phyloP scores from a whole-genome alignment of 2,113 vertebrate species.

The Thoracochromis brauschi region DNA sequence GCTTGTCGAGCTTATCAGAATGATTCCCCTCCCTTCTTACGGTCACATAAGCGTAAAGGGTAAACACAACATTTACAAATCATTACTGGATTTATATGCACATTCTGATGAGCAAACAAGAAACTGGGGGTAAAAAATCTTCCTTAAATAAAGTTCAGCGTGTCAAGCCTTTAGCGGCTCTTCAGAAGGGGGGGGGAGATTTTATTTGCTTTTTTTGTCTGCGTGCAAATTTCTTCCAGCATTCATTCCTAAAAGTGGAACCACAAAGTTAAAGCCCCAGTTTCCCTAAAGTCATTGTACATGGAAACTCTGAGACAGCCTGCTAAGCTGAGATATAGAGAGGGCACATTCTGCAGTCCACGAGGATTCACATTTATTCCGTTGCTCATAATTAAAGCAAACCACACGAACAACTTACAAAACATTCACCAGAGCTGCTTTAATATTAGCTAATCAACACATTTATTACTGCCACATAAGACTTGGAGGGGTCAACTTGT shows the following conservation, averaged over 20 bases:
- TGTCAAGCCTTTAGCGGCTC: not conserved
- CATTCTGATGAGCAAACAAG: not conserved
- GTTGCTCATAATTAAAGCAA: constrained; percentile 43
- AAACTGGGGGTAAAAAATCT: not conserved
- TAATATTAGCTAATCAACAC: constrained; percentile 47
- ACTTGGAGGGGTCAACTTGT: not conserved
- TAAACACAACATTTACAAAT: not conserved
- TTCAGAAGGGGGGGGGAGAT: accelerated
- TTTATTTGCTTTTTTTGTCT: not conserved
- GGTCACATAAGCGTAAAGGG: not conserved
- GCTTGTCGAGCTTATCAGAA: not conserved
- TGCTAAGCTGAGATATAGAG: constrained; percentile 35
- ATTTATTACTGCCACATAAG: not conserved
- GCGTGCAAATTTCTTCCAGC: constrained; percentile 7
- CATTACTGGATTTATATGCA: not conserved
- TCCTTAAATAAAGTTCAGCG: not conserved
- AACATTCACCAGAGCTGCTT: constrained; percentile 37
- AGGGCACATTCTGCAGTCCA: not conserved
- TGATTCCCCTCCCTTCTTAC: not conserved
- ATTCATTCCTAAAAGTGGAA: constrained; percentile 18
- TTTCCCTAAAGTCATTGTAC: constrained; percentile 46
- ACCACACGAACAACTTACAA: constrained; percentile 8
- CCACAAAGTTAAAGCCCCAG: constrained; percentile 6
- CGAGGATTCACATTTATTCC: constrained; percentile 1
- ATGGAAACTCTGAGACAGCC: constrained; percentile 13